These are phyloP conservation scores for Darevskia nairensis DNA, from an alignment of 2,797 vertebrate genomes.

Conservation along the genomic window DNA sequence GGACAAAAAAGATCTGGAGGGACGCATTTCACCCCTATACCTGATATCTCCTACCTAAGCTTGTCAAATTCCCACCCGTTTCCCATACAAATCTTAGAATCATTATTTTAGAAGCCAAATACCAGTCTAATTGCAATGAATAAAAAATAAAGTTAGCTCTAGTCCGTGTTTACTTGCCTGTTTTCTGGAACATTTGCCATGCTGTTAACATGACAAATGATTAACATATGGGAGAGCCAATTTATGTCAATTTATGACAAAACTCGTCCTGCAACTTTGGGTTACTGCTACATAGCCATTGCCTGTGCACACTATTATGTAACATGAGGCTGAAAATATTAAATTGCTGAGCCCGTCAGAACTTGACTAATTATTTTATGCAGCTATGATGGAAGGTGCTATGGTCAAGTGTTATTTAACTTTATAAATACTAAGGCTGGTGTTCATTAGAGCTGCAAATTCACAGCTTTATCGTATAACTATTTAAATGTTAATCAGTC, in stretches of 20 bases:
- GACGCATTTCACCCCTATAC: neutral
- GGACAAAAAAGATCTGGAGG: too few species aligned
- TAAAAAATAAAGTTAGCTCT: neutral
- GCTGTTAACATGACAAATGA: neutral
- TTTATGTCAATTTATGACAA: neutral
- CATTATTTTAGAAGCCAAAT: neutral
- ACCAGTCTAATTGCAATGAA: neutral
- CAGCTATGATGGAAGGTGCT: constrained; percentile 7
- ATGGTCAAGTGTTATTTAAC: constrained; percentile 47
- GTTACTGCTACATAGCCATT: neutral
- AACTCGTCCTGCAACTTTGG: rapidly evolving
- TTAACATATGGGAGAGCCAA: neutral
- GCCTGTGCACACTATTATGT: neutral
- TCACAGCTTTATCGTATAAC: constrained; percentile 36
- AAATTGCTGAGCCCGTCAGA: neutral
- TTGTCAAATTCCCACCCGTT: neutral
- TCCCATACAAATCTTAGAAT: neutral
- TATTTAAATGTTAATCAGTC: constrained; percentile 64
- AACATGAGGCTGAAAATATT: neutral
- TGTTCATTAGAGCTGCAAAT: constrained; percentile 29
- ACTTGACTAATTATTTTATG: constrained; percentile 30
- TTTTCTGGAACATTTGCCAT: neutral
- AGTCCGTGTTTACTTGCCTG: neutral
- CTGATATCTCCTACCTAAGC: neutral
- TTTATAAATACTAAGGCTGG: constrained; percentile 43